phyloP scores from a whole-genome alignment of 2,797 vertebrate genomes.

The Rhinatrema bivittatum region DNA sequence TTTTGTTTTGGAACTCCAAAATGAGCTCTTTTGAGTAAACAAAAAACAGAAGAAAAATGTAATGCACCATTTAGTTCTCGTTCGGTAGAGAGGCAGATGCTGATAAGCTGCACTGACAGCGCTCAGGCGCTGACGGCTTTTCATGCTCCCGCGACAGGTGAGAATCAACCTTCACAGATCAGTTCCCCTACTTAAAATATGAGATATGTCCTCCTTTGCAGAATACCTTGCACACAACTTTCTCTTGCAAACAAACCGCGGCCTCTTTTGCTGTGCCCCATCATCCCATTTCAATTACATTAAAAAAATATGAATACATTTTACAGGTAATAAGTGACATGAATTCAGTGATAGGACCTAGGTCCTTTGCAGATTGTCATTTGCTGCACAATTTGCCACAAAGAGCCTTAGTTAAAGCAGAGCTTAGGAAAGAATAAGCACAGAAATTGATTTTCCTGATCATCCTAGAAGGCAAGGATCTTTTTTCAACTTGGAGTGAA shows the following conservation, averaged over 20 bases:
- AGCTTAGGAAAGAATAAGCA: slow-evolving; percentile 3
- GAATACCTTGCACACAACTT: not conserved
- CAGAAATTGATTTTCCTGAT: slow-evolving; percentile 30
- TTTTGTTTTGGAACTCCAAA: slow-evolving; percentile 4
- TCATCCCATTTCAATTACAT: slow-evolving; percentile 26
- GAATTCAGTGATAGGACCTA: slow-evolving; percentile 12
- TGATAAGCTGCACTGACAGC: not conserved
- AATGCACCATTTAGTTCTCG: not conserved
- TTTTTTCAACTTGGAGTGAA: slow-evolving; percentile 18
- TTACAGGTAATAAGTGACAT: slow-evolving; percentile 24
- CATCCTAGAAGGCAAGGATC: slow-evolving; percentile 10
- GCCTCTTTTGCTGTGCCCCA: slow-evolving; percentile 44
- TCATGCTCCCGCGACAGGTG: slow-evolving; percentile 6
- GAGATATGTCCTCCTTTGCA: too few species aligned
- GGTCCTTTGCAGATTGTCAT: slow-evolving; percentile 27
- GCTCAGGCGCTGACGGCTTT: slow-evolving; percentile 1
- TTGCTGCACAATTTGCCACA: slow-evolving; percentile 15
- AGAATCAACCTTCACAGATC: slow-evolving; percentile 7
- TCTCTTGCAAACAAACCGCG: slow-evolving; percentile 3
- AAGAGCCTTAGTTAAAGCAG: slow-evolving; percentile 5
- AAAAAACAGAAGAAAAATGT: not conserved
- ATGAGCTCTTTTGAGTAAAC: slow-evolving; percentile 2
- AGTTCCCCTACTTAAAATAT: not conserved
- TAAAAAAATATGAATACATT: slow-evolving; percentile 24
- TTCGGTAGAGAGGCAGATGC: not conserved